Evolutionary conservation across 2,888 invertebrate species (phyloP), one percentile per base, ranked within the genome.

Genomic region (Campoplex nolae): DNA sequence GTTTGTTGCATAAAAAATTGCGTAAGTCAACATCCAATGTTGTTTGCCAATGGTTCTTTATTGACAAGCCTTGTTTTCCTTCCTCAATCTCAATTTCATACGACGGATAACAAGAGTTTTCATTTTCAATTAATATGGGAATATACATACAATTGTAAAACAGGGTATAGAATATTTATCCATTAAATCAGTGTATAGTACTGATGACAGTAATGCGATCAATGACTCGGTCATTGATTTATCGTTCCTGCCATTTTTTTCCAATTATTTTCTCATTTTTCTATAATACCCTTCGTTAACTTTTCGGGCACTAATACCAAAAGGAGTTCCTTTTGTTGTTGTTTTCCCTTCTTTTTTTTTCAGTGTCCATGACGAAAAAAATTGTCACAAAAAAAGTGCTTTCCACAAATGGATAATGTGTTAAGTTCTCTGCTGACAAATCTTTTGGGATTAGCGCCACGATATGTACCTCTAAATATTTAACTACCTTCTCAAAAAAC

Each of bases 1-100:
- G 94, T 90, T 89, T 94, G 67, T 92, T 94, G 2, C 94, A 94
- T 83, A 94, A 93, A 84, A 94, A 94, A 91, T 89, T 94, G 74
- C 90, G 94, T 93, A 88, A 93, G 93, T 92, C 65, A 54, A n/a
- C 8, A n/a, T 42, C 9, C 18, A 2, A 3, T 28, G 4, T 70
- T 70, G 28, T 71, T 71, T 48, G 32, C 35, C 35, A 54, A 77
- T 76, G 81, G 68, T 51, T 73, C 83, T 91, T 92, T 91, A 91
- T 92, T 91, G 88, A 89, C 88, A 76, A 78, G 84, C 88, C 56
- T 23, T 51, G 65, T 71, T 28, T 42, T 51, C 38, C 38, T 56
- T 51, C 23, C 51, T 42, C 38, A 56, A 51, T 68, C n/a, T 67
- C 67, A n/a, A 70, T 73, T 80, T 80, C 73, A 84, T 74, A 79